Evolutionary conservation across 2,888 invertebrate genomes (phyloP).

Genomic region (Azorinus chamasolen): DNA sequence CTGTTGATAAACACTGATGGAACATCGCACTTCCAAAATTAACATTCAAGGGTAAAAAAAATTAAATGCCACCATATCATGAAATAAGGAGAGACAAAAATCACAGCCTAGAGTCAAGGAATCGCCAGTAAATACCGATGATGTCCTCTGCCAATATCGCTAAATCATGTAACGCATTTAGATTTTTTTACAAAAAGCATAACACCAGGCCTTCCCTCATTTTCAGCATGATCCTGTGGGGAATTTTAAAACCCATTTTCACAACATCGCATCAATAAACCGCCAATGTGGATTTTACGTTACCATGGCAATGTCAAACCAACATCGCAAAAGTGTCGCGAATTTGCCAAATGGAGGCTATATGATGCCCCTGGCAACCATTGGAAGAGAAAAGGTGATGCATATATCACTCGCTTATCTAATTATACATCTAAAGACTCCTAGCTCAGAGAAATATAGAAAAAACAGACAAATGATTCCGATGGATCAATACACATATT

Average conservation of each 20-base stretch:
- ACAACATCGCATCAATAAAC: constrained; percentile 26
- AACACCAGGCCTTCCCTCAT: constrained; percentile 3
- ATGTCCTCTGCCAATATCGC: too few species aligned
- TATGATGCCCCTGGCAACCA: constrained; percentile 4
- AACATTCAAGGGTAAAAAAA: too few species aligned
- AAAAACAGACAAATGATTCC: not conserved
- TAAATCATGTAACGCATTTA: too few species aligned
- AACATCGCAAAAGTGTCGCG: not conserved
- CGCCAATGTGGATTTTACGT: constrained; percentile 24
- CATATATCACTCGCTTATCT: not conserved
- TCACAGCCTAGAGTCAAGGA: constrained; percentile 6
- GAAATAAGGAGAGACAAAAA: constrained; percentile 21
- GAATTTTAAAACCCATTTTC: constrained; percentile 42
- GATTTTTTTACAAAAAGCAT: too few species aligned
- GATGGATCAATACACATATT: too few species aligned
- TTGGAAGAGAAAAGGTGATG: not conserved
- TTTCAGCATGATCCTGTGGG: constrained; percentile 6
- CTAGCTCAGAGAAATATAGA: not conserved
- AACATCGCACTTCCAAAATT: too few species aligned
- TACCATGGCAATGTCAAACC: constrained; percentile 30
- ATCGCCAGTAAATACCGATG: constrained; percentile 6
- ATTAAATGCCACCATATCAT: not conserved
- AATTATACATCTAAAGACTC: not conserved
- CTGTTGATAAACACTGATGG: too few species aligned
- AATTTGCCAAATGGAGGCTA: not conserved